A percentile compares a stretch with the other conserved stretches of the same genome.
Evolutionary conservation across 2,113 vertebrate genomes (phyloP).

Genomic region (Heterocephalus glaber): DNA sequence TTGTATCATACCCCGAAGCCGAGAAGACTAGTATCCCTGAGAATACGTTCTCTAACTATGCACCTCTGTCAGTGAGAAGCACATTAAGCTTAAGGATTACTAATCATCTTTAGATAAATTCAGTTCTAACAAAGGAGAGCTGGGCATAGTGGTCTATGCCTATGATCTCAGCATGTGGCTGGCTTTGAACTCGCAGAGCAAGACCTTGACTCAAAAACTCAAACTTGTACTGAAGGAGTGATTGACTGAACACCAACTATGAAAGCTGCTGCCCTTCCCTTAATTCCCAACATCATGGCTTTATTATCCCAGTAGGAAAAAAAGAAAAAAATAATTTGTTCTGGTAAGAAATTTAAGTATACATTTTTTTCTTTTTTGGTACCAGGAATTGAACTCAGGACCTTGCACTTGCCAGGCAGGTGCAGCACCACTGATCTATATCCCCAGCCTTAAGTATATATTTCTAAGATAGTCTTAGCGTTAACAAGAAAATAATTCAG

Average conservation of each 20-base stretch:
- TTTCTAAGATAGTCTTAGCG: constrained; percentile 7
- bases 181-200: background rate
- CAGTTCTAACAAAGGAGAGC: background rate
- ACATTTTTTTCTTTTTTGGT: background rate
- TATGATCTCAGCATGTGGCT: background rate
- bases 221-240: background rate
- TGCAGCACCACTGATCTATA: no score
- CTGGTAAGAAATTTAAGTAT: background rate
- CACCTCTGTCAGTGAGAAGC: background rate
- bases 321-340: background rate
- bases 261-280: background rate
- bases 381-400: no score
- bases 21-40: background rate
- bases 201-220: background rate
- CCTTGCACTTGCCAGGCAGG: no score
- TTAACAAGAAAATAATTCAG: constrained; percentile 21
- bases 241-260: background rate
- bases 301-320: background rate
- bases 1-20: background rate
- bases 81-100: background rate
- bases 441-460: background rate
- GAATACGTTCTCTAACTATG: background rate
- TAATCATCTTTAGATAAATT: background rate
- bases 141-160: no score
- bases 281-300: background rate